These are phyloP conservation scores for Byasa hedistus DNA, from an alignment of 2,888 invertebrate genomes.

Conservation along the genomic window DNA sequence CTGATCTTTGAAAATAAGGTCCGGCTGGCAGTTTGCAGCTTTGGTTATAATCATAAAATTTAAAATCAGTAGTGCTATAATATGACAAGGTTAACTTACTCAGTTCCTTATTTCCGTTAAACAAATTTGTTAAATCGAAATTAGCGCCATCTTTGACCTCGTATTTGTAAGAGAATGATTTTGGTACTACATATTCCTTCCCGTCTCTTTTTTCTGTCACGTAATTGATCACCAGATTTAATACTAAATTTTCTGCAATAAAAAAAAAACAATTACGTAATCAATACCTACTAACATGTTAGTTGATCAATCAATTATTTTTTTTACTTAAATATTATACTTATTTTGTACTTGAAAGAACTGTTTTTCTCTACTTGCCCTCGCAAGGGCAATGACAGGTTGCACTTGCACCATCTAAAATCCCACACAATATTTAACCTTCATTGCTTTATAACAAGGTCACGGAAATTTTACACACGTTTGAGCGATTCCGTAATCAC, in stretches of 20 bases:
- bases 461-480: no score
- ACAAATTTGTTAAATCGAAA: slow-evolving; percentile 57
- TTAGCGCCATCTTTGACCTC: slow-evolving; percentile 55
- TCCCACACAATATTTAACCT: no score
- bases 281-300: no score
- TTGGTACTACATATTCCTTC: slow-evolving; percentile 49
- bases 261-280: neutral
- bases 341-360: neutral
- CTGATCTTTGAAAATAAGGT: neutral
- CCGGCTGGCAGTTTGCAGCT: neutral
- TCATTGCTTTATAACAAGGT: no score
- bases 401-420: no score
- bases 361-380: no score
- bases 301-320: neutral
- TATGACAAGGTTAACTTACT: slow-evolving; percentile 48
- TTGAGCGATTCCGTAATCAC: no score
- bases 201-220: slow-evolving; percentile 51
- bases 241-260: slow-evolving; percentile 34
- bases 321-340: neutral
- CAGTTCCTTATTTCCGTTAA: slow-evolving; percentile 61
- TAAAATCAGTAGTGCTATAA: neutral
- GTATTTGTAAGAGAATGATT: slow-evolving; percentile 50
- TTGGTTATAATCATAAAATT: neutral
- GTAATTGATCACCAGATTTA: slow-evolving; percentile 38
- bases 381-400: no score